Conservation (phyloP, 2,113 vertebrate species). For the Talpa occidentalis region DNA sequence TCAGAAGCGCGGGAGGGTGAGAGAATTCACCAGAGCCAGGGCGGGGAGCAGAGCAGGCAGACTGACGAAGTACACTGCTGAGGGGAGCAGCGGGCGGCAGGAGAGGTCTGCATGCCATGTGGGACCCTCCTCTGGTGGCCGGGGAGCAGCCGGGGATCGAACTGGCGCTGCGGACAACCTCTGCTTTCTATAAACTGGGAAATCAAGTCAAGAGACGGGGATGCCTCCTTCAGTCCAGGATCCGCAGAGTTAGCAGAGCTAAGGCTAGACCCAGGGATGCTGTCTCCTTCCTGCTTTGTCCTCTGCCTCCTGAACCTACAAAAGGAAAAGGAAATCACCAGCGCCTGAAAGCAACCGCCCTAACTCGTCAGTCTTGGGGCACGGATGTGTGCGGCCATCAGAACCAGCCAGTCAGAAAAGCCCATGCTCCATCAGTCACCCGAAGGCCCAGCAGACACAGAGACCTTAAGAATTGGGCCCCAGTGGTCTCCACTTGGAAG, state of each 20-base stretch:
- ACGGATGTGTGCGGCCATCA: rapidly evolving
- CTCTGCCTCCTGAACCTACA: not conserved
- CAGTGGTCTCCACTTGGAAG: rapidly evolving
- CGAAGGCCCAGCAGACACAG: not conserved
- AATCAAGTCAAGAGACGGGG: not conserved
- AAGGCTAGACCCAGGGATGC: too few relatives aligned
- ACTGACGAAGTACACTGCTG: too few relatives aligned
- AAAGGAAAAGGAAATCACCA: not conserved
- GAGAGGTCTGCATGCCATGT: too few relatives aligned
- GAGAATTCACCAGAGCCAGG: too few relatives aligned
- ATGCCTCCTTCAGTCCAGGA: rapidly evolving
- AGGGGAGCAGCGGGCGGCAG: too few relatives aligned
- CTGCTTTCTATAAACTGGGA: not conserved
- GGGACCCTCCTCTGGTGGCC: too few relatives aligned
- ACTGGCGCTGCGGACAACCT: too few relatives aligned
- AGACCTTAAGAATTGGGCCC: too few relatives aligned
- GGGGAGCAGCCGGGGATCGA: too few relatives aligned
- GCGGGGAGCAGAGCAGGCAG: too few relatives aligned
- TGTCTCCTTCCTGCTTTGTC: rapidly evolving
- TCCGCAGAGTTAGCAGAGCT: rapidly evolving
- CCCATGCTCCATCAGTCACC: rapidly evolving
- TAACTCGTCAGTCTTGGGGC: rapidly evolving
- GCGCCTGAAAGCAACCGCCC: rapidly evolving
- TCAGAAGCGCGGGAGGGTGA: too few relatives aligned
- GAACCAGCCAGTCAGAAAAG: rapidly evolving